phyloP scores from a whole-genome alignment of 2,113 vertebrate genomes.

The Passer domesticus region DNA sequence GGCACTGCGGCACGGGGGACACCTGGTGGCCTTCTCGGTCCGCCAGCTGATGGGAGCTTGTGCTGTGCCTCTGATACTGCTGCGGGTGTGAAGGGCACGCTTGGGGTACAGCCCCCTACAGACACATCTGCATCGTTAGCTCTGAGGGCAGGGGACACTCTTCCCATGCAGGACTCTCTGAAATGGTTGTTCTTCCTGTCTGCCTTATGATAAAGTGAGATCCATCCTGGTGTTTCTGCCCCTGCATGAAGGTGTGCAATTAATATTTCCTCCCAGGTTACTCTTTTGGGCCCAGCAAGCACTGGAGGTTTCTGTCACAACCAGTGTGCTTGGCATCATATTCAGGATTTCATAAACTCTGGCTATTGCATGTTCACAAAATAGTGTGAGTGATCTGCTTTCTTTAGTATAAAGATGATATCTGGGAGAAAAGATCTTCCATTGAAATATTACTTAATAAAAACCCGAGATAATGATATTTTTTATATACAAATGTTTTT shows the following conservation, averaged over 20 bases:
- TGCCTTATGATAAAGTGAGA: not conserved
- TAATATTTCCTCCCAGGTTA: not conserved
- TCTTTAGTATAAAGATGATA: not conserved
- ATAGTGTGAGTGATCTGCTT: not conserved
- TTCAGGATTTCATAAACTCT: not conserved
- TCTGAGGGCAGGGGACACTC: not conserved
- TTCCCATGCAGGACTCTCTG: not conserved
- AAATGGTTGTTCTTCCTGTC: not conserved
- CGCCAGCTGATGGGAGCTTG: accelerated
- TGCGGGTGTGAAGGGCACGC: too few relatives aligned
- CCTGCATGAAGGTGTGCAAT: not conserved
- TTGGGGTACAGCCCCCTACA: accelerated
- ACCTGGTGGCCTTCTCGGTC: not conserved
- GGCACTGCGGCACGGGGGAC: not conserved
- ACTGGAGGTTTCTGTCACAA: not conserved
- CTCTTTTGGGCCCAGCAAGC: not conserved
- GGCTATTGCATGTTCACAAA: not conserved
- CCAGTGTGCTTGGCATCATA: accelerated
- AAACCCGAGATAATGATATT: accelerated
- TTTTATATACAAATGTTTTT: not conserved
- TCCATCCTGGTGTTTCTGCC: not conserved
- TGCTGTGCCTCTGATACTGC: not conserved
- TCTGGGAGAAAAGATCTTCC: not conserved
- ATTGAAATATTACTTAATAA: not conserved
- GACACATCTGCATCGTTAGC: too few relatives aligned